Conservation (phyloP, 2,797 vertebrate genomes). For the Buphagus erythrorhynchus region DNA sequence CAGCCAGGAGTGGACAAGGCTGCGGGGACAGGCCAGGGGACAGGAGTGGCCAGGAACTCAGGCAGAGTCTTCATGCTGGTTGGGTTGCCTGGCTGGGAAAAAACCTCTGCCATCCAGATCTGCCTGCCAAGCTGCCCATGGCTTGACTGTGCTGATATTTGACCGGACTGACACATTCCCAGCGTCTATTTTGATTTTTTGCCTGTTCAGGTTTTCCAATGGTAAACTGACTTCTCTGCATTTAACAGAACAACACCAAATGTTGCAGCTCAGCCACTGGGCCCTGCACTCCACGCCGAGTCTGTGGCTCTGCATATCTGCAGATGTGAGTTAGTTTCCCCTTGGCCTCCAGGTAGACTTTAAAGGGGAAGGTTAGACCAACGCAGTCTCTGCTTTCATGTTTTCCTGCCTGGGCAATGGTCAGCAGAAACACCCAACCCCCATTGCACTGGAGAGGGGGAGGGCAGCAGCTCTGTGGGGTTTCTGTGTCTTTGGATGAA, state of each 20-base stretch:
- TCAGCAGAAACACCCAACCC: conserved; percentile 28
- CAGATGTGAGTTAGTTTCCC: neutral
- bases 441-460: neutral
- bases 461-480: conserved; percentile 45
- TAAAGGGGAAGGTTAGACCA: neutral
- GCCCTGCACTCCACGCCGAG: rapidly evolving
- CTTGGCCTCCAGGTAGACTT: neutral
- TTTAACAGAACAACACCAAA: neutral
- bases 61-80: neutral
- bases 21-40: neutral
- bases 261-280: neutral
- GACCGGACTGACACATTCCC: neutral
- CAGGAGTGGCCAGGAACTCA: rapidly evolving
- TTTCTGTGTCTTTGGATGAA: conserved; percentile 64
- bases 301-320: neutral
- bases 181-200: neutral
- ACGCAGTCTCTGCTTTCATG: neutral
- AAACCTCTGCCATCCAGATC: neutral
- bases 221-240: neutral
- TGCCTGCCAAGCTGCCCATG: neutral
- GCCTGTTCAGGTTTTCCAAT: neutral
- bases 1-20: rapidly evolving
- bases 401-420: neutral
- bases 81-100: neutral
- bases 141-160: neutral